phyloP scores from a whole-genome alignment of 2,113 vertebrate species.

The Ascaphus truei region DNA sequence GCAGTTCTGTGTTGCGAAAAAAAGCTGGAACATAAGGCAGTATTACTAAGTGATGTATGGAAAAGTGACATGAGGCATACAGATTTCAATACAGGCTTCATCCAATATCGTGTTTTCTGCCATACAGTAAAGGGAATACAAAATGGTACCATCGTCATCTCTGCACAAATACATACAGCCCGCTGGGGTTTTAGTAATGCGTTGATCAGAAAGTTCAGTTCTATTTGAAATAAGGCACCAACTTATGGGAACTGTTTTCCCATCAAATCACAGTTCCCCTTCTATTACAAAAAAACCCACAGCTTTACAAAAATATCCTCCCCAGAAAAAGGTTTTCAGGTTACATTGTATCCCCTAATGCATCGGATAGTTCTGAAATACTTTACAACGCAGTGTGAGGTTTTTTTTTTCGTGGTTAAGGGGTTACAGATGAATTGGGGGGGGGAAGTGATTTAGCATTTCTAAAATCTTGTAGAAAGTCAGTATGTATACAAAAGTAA shows the following conservation, averaged over 20 bases:
- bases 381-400: too few relatives aligned
- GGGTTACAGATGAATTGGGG: too few relatives aligned
- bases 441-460: neutral
- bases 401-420: too few relatives aligned
- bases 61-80: too few relatives aligned
- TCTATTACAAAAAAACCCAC: slow-evolving; percentile 58
- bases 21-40: neutral
- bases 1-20: neutral
- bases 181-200: slow-evolving; percentile 33
- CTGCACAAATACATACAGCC: neutral
- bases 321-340: slow-evolving; percentile 43
- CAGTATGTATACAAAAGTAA: neutral
- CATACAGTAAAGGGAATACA: too few relatives aligned
- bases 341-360: slow-evolving; percentile 18
- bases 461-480: neutral
- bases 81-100: too few relatives aligned
- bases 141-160: too few relatives aligned
- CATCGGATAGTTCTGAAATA: neutral
- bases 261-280: slow-evolving; percentile 40
- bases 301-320: slow-evolving; percentile 45
- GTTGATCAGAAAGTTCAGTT: slow-evolving; percentile 62
- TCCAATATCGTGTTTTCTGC: neutral
- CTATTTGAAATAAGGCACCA: slow-evolving; percentile 61
- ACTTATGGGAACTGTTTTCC: slow-evolving; percentile 43
- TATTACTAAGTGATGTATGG: neutral